Percentiles rank a stretch among this genome's conserved stretches.
phyloP scores from a whole-genome alignment of 2,113 vertebrate genomes.

The Tylochromis polylepis region DNA sequence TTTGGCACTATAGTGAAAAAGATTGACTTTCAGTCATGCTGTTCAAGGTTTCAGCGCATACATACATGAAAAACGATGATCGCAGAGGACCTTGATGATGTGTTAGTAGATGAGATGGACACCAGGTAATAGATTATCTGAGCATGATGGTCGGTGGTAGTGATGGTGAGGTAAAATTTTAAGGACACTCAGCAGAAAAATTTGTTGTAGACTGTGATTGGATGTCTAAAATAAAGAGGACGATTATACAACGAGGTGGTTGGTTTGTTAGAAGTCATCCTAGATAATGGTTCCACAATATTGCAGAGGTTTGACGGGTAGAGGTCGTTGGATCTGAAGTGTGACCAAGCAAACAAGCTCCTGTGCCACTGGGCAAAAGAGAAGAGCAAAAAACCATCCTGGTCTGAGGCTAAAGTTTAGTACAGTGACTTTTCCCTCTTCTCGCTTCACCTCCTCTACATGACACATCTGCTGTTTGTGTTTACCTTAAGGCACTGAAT shows the following conservation, averaged over 20 bases:
- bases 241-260: neutral
- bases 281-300: neutral
- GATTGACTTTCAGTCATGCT: neutral
- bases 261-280: neutral
- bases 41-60: neutral
- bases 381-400: neutral
- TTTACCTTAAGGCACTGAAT: conserved; percentile 13
- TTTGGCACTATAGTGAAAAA: neutral
- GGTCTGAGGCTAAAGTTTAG: conserved; percentile 12
- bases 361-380: neutral
- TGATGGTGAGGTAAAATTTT: conserved; percentile 26
- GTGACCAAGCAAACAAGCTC: conserved; percentile 17
- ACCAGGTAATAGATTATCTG: conserved; percentile 36
- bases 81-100: neutral
- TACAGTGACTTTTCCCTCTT: conserved; percentile 11
- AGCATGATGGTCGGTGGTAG: neutral
- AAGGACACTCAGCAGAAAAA: conserved; percentile 25
- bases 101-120: conserved; percentile 30
- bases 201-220: conserved; percentile 35
- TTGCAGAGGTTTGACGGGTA: neutral
- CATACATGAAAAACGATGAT: neutral
- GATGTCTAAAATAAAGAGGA: conserved; percentile 15
- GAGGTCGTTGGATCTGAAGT: neutral
- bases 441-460: conserved; percentile 32
- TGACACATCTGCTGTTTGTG: conserved; percentile 21